phyloP scores from a whole-genome alignment of 2,797 vertebrate species.

The Chelon auratus region DNA sequence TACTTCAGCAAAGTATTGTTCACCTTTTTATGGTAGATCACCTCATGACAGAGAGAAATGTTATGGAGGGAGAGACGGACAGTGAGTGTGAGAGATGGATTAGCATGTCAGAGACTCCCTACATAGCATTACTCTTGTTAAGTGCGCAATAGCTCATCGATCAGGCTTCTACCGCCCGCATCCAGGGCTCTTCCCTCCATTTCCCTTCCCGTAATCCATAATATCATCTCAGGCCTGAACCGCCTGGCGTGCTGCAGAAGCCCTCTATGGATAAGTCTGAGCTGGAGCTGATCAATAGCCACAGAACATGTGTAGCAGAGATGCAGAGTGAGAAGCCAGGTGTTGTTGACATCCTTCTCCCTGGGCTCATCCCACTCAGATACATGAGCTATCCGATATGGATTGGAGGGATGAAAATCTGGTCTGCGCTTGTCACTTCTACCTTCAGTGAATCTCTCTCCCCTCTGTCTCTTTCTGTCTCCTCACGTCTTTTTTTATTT shows the following conservation, averaged over 20 bases:
- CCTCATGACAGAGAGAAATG: conserved; percentile 44
- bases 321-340: conserved; percentile 46
- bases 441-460: conserved; percentile 17
- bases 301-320: conserved; percentile 55
- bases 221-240: conserved; percentile 68
- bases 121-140: conserved; percentile 83
- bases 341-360: conserved; percentile 61
- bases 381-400: conserved; percentile 56
- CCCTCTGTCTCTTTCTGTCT: conserved; percentile 30
- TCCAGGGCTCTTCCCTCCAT: conserved; percentile 68
- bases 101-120: conserved; percentile 78
- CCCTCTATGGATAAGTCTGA: conserved; percentile 60
- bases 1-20: conserved; percentile 30
- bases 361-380: conserved; percentile 45
- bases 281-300: conserved; percentile 71
- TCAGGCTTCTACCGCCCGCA: conserved; percentile 69
- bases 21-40: conserved; percentile 18
- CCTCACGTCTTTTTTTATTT: conserved; percentile 29
- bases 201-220: conserved; percentile 79
- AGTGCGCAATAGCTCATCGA: conserved; percentile 81
- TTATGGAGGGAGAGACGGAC: conserved; percentile 44
- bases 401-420: conserved; percentile 28
- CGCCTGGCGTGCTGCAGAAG: conserved; percentile 41
- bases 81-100: conserved; percentile 75
- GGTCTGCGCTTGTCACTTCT: conserved; percentile 45